Conservation (phyloP, 1,140 invertebrate species). For the Mizuhopecten yessoensis region DNA sequence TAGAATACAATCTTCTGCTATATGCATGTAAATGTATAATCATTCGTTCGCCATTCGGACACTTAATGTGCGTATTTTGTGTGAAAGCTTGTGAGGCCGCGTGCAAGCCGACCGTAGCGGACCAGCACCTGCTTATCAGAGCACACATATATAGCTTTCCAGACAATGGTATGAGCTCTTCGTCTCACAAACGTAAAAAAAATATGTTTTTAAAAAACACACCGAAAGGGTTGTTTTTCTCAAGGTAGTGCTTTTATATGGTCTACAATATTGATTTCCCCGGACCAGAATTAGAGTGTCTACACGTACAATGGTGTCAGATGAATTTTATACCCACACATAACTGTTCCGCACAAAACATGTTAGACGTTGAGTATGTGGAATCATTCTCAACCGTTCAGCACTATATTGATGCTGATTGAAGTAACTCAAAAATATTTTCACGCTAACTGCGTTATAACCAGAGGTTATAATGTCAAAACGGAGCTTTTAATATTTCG, state of each 20-base stretch:
- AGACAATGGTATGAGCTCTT: background rate
- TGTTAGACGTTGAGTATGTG: too few species aligned
- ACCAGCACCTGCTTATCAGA: background rate
- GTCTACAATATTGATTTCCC: background rate
- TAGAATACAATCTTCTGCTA: background rate
- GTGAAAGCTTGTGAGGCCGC: background rate
- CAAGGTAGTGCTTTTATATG: background rate
- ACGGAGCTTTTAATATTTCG: too few species aligned
- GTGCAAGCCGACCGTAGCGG: background rate
- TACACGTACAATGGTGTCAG: background rate
- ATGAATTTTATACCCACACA: background rate
- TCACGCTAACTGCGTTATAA: too few species aligned
- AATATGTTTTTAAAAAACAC: background rate
- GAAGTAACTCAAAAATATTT: too few species aligned
- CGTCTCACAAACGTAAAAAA: background rate
- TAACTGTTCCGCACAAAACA: too few species aligned
- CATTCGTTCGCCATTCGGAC: background rate
- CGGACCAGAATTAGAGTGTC: background rate
- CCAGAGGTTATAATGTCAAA: too few species aligned
- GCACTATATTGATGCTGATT: too few species aligned
- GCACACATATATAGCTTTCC: background rate
- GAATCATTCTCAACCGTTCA: too few species aligned
- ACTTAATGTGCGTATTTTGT: background rate
- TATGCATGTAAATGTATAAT: background rate
- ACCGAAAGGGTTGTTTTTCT: background rate